Base-by-base conservation (phyloP, 2,888 invertebrate species). In the Cerceris ruficornis region DNA sequence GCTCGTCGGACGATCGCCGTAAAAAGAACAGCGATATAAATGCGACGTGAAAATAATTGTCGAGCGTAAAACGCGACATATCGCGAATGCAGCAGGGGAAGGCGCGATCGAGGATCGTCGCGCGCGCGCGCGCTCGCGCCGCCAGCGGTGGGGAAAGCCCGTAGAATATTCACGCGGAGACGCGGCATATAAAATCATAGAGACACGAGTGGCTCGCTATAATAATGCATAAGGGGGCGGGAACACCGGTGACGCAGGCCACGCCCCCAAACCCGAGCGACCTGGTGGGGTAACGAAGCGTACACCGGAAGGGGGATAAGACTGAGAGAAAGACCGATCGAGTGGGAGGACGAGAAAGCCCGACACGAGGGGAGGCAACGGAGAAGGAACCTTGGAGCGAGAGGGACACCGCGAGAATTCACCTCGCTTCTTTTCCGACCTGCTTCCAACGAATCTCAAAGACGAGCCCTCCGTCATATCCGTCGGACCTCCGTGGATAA, bases 171-270 rank as follows among this genome's bases (percentile, higher is more conserved):
- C 88, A 82, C 84, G 81, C 82, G 68, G 67, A 80, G 85, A 86
- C 84, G 83, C 86, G 88, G 89, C 90, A 89, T 90, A 90, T 90
- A 91, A 91, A 91, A 91, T 91, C 91, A 92, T 92, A 92, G 89
- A 90, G 88, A 86, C 87, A 88, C 87, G 87, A 86, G 88, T 84
- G 83, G 78, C 86, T 79, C 75, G 86, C 80, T 90, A 92, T 92
- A 91, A 92, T 92, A 92, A 92, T 92, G 92, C 91, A 92, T 92
- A 92, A 92, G 91, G 90, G 87, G 92, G 92, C 90, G 92, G 90
- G 83, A 84, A 84, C 76, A 58, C 17, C 42, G 70, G 68, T 77
- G 84, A 87, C 73, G 84, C 73, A 84, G 81, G 86, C 90, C 90
- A 90, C 91, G 90, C 91, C 86, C 84, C 89, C 80, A 85, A 75